Evolutionary conservation across 2,113 vertebrate species (phyloP).

Genomic region (Cyanocitta stelleri): DNA sequence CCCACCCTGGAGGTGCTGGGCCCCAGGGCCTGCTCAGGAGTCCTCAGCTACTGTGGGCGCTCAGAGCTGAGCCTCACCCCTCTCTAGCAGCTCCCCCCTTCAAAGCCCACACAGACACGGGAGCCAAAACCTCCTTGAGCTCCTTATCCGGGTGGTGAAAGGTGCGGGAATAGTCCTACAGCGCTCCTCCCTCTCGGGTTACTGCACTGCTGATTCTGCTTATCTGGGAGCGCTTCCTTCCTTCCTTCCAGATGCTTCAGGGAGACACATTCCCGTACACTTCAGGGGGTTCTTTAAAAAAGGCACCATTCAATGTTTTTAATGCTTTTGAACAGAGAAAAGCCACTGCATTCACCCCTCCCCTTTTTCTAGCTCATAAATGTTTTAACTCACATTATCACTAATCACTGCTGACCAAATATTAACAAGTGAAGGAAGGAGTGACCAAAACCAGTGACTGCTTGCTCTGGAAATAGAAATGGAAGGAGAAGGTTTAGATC

Average conservation of each 20-base stretch:
- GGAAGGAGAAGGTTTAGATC: background rate
- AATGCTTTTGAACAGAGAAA: background rate
- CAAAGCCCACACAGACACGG: rapidly evolving
- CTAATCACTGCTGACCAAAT: background rate
- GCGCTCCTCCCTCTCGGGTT: background rate
- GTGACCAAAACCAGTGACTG: background rate
- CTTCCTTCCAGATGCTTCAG: background rate
- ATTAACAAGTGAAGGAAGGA: background rate
- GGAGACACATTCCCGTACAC: background rate
- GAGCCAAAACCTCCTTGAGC: background rate
- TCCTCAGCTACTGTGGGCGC: rapidly evolving
- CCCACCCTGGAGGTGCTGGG: background rate
- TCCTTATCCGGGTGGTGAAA: background rate
- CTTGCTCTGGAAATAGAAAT: background rate
- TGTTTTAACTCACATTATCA: background rate
- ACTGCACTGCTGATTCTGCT: background rate
- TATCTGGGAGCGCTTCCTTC: background rate
- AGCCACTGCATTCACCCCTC: background rate
- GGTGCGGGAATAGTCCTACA: background rate
- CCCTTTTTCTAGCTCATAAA: background rate
- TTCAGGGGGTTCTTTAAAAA: background rate
- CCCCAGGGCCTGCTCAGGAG: background rate
- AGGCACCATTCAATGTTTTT: slow-evolving; percentile 41
- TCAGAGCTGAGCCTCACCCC: background rate
- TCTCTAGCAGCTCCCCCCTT: background rate